phyloP scores from a whole-genome alignment of 2,113 vertebrate species.

The Eptesicus fuscus region DNA sequence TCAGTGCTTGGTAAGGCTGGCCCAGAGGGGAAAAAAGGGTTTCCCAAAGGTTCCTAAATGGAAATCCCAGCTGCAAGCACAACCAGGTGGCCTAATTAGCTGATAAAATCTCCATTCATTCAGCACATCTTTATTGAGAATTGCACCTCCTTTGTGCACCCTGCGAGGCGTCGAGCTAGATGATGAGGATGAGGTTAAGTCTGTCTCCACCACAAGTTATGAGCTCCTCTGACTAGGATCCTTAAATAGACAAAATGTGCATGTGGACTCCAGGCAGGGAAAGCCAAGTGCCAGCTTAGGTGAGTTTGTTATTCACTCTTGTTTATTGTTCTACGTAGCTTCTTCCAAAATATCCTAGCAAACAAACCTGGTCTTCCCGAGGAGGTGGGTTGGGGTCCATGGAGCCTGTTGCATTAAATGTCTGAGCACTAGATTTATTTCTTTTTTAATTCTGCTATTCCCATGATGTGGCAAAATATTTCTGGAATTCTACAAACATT shows the following conservation, averaged over 20 bases:
- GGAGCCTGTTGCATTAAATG: neutral
- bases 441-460: neutral
- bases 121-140: neutral
- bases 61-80: neutral
- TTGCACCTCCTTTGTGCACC: neutral
- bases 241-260: neutral
- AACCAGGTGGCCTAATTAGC: neutral
- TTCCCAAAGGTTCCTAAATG: neutral
- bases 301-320: neutral
- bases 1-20: neutral
- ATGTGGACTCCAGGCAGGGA: neutral
- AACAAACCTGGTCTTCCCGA: neutral
- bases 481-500: slow-evolving; percentile 18
- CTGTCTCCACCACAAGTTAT: neutral
- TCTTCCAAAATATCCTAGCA: neutral
- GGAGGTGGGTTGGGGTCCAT: neutral
- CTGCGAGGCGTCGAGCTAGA: neutral
- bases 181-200: neutral
- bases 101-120: neutral
- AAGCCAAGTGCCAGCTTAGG: neutral
- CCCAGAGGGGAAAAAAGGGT: neutral
- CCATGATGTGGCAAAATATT: neutral
- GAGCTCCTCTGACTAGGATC: neutral
- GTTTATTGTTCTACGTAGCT: neutral
- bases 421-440: neutral